Conservation (phyloP, 2,888 invertebrate genomes). For the Drosophila recens region DNA sequence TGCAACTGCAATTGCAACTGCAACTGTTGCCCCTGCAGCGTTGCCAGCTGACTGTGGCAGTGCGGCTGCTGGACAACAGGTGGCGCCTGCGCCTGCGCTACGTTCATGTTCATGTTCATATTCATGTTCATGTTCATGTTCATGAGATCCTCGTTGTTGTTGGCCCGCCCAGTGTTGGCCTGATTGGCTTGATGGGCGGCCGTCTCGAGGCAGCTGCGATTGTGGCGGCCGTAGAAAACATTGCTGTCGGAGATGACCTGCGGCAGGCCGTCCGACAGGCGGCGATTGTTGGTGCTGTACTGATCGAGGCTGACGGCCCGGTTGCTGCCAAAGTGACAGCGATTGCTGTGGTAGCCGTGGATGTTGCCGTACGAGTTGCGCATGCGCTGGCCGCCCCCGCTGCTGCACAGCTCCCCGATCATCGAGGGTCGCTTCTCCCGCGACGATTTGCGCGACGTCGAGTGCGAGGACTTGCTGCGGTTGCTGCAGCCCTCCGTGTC, state of each 20-base stretch:
- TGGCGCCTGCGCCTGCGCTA: slow-evolving; percentile 30
- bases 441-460: slow-evolving; percentile 89
- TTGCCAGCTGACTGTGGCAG: slow-evolving; percentile 14
- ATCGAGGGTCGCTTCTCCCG: slow-evolving; percentile 87
- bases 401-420: slow-evolving; percentile 85
- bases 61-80: slow-evolving; percentile 44
- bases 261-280: slow-evolving; percentile 84
- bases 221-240: slow-evolving; percentile 85
- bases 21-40: slow-evolving; percentile 16
- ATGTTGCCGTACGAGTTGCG: slow-evolving; percentile 85
- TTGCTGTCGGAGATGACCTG: slow-evolving; percentile 85
- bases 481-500: slow-evolving; percentile 88
- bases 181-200: slow-evolving; percentile 8
- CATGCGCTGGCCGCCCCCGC: slow-evolving; percentile 84
- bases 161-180: slow-evolving; percentile 37
- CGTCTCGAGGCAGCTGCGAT: slow-evolving; percentile 77
- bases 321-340: slow-evolving; percentile 85
- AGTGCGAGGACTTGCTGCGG: slow-evolving; percentile 88
- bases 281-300: slow-evolving; percentile 85
- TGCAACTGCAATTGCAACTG: slow-evolving; percentile 25
- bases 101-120: slow-evolving; percentile 78
- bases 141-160: slow-evolving; percentile 62
- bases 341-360: slow-evolving; percentile 84
- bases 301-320: slow-evolving; percentile 85
- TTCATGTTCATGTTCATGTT: slow-evolving; percentile 68